These are phyloP conservation scores for Frankliniella intonsa DNA, from an alignment of 2,888 invertebrate species.

Conservation along the genomic window DNA sequence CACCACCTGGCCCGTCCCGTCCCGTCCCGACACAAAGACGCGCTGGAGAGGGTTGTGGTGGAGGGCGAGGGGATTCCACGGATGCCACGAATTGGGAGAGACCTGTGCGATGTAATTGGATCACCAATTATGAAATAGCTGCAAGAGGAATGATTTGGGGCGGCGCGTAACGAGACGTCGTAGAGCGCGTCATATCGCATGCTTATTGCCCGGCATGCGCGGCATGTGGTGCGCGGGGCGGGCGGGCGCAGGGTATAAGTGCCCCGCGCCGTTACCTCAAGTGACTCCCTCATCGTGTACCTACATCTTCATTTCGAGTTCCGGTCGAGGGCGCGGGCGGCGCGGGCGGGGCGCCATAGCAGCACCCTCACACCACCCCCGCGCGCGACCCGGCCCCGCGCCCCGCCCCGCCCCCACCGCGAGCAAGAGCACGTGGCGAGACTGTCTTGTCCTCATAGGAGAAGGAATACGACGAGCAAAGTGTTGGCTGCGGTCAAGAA, in stretches of 20 bases:
- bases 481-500: too few relatives aligned
- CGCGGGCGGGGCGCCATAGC: not conserved
- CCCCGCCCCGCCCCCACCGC: too few relatives aligned
- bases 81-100: constrained; percentile 1
- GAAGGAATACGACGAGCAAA: too few relatives aligned
- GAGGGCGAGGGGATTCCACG: not conserved
- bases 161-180: not conserved
- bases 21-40: too few relatives aligned
- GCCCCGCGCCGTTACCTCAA: too few relatives aligned
- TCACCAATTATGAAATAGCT: constrained; percentile 25
- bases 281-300: not conserved
- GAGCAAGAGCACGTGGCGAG: too few relatives aligned
- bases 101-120: constrained; percentile 12
- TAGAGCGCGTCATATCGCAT: not conserved
- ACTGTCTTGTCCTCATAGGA: too few relatives aligned
- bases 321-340: not conserved
- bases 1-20: too few relatives aligned
- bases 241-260: not conserved
- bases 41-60: too few relatives aligned
- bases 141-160: constrained; percentile 3
- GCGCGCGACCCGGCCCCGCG: too few relatives aligned
- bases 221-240: not conserved
- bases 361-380: not conserved
- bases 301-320: constrained; percentile 8
- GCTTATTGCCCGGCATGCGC: not conserved